Conservation (phyloP, 35 echinoderm and acorn worm genomes). For the Diadema setosum region DNA sequence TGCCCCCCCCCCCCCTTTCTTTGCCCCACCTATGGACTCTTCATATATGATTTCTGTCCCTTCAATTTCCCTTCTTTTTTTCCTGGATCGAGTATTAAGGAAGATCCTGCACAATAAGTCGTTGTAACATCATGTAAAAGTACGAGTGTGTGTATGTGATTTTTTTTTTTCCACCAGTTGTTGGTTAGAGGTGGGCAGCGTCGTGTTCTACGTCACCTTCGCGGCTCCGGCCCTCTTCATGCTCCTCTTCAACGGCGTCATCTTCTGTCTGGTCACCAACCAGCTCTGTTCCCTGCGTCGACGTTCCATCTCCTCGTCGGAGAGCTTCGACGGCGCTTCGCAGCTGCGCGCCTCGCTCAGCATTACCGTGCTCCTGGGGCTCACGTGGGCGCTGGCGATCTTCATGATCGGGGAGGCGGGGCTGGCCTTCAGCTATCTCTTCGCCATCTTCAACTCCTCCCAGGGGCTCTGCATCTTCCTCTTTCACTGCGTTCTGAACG, state of each 20-base stretch:
- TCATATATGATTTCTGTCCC: no score
- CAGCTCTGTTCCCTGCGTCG: slow-evolving; percentile 42
- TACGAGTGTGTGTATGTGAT: neutral
- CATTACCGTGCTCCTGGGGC: slow-evolving; percentile 39
- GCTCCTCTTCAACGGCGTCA: slow-evolving; percentile 57
- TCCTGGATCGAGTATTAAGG: no score
- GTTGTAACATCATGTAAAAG: neutral
- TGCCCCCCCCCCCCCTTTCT: no score
- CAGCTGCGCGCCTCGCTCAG: slow-evolving; percentile 39
- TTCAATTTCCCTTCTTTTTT: no score
- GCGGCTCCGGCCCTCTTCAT: slow-evolving; percentile 28
- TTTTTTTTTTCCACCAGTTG: slow-evolving; percentile 5
- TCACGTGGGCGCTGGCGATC: slow-evolving; percentile 44
- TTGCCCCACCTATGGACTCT: no score
- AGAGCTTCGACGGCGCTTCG: slow-evolving; percentile 29
- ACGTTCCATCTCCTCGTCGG: slow-evolving; percentile 29
- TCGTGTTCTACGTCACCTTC: slow-evolving; percentile 44
- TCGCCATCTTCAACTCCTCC: slow-evolving; percentile 63
- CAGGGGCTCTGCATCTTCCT: slow-evolving; percentile 73
- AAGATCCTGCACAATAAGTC: no score
- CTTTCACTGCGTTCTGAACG: slow-evolving; percentile 66
- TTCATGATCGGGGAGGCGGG: slow-evolving; percentile 40
- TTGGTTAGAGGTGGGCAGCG: neutral
- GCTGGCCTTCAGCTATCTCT: slow-evolving; percentile 63
- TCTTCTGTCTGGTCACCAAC: slow-evolving; percentile 57